A percentile compares a stretch with the other conserved stretches of the same genome.
phyloP scores from a whole-genome alignment of 2,888 invertebrate genomes.

The Mellilla xanthometata region DNA sequence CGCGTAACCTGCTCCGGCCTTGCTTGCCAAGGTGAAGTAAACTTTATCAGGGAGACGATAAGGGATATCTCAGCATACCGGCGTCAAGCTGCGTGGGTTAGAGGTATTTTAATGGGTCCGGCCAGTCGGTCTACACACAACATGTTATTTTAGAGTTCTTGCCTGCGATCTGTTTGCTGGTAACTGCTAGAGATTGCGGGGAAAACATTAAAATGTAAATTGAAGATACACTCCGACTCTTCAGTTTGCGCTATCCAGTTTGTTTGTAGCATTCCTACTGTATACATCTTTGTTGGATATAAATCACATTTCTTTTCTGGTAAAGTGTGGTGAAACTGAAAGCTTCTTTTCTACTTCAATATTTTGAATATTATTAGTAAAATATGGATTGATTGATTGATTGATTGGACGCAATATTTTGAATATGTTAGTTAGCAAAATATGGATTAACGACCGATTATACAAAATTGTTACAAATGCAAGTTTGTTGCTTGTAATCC shows the following conservation, averaged over 20 bases:
- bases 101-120: slow-evolving; percentile 61
- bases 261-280: slow-evolving; percentile 1
- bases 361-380: no score
- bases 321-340: no score
- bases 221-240: slow-evolving; percentile 6
- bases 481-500: no score
- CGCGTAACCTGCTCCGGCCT: slow-evolving; percentile 35
- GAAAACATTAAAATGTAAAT: slow-evolving; percentile 26
- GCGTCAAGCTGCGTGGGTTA: slow-evolving; percentile 43
- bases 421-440: no score
- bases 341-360: no score
- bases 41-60: slow-evolving; percentile 35
- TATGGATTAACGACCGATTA: no score
- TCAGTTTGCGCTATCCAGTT: neutral
- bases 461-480: no score
- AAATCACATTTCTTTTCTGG: no score
- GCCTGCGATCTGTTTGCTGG: slow-evolving; percentile 23
- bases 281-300: no score
- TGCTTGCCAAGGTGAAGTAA: slow-evolving; percentile 22
- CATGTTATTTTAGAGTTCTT: slow-evolving; percentile 32
- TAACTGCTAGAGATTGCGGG: slow-evolving; percentile 24
- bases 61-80: slow-evolving; percentile 38
- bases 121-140: slow-evolving; percentile 41
- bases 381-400: no score
- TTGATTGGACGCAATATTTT: no score